Conservation (phyloP, 1,140 invertebrate species). For the Chrysoperla carnea region DNA sequence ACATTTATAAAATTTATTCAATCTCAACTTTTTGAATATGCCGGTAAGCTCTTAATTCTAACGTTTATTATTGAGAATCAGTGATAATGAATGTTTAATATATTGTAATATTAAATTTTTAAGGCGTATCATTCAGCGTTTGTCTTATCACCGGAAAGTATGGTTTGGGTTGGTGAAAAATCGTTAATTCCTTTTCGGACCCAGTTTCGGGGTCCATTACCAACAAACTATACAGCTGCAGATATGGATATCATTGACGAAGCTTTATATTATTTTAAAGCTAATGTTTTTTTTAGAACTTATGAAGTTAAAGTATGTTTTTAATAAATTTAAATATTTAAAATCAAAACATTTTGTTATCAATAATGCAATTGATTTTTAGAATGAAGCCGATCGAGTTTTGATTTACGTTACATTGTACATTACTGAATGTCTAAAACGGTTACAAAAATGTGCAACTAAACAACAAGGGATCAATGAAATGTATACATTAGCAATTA, state of each 20-base stretch:
- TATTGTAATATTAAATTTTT: slow-evolving; percentile 9
- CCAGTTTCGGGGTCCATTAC: slow-evolving; percentile 17
- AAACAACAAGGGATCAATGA: slow-evolving; percentile 86
- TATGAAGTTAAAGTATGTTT: slow-evolving; percentile 86
- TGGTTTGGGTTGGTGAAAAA: slow-evolving; percentile 67
- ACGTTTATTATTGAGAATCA: too few species aligned
- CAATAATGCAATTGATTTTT: slow-evolving; percentile 23
- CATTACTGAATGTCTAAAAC: slow-evolving; percentile 95
- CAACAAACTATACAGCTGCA: slow-evolving; percentile 42
- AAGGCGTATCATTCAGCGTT: slow-evolving; percentile 93
- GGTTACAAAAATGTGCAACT: slow-evolving; percentile 76
- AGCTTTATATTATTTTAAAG: slow-evolving; percentile 92
- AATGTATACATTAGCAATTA: slow-evolving; percentile 89
- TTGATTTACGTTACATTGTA: slow-evolving; percentile 98
- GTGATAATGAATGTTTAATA: too few species aligned
- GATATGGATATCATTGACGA: slow-evolving; percentile 95
- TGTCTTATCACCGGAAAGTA: slow-evolving; percentile 39
- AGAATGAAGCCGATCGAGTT: slow-evolving; percentile 88
- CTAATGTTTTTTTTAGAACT: slow-evolving; percentile 97
- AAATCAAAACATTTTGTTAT: not conserved
- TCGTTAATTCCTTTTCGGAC: slow-evolving; percentile 33
- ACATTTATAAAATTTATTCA: too few species aligned
- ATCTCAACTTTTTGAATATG: too few species aligned
- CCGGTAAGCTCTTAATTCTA: too few species aligned
- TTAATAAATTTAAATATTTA: not conserved